Conservation (phyloP, 2,888 invertebrate genomes). For the Heliconius ismenius region DNA sequence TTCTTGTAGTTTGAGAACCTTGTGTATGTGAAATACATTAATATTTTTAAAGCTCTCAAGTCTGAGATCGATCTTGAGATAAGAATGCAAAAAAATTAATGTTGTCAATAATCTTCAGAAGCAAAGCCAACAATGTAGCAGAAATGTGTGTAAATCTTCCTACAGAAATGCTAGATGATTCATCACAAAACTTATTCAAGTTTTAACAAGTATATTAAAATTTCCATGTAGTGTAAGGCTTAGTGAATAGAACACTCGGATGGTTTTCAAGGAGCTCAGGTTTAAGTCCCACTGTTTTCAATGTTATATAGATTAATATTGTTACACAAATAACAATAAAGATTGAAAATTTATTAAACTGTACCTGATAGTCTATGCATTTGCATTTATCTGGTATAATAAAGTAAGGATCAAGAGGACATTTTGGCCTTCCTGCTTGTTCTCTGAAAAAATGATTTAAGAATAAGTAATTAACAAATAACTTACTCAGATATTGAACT, state of each 20-base stretch:
- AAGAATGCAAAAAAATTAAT: too few relatives aligned
- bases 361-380: constrained; percentile 97
- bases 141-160: not conserved
- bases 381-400: constrained; percentile 98
- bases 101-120: too few relatives aligned
- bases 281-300: not conserved
- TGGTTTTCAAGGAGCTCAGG: not conserved
- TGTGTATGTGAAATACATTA: not conserved
- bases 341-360: not conserved
- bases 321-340: not conserved
- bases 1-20: constrained; percentile 97
- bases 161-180: not conserved
- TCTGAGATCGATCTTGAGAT: too few relatives aligned
- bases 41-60: too few relatives aligned
- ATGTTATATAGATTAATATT: not conserved
- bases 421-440: constrained; percentile 94
- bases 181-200: too few relatives aligned
- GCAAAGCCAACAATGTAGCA: too few relatives aligned
- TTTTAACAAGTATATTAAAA: too few relatives aligned
- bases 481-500: not conserved
- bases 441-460: constrained; percentile 83
- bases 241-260: not conserved
- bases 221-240: not conserved
- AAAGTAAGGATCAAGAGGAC: constrained; percentile 98
- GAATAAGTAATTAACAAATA: constrained; percentile 3